These are phyloP conservation scores for Halcyon chelicuti DNA, from an alignment of 2,797 vertebrate genomes.

Conservation along the genomic window DNA sequence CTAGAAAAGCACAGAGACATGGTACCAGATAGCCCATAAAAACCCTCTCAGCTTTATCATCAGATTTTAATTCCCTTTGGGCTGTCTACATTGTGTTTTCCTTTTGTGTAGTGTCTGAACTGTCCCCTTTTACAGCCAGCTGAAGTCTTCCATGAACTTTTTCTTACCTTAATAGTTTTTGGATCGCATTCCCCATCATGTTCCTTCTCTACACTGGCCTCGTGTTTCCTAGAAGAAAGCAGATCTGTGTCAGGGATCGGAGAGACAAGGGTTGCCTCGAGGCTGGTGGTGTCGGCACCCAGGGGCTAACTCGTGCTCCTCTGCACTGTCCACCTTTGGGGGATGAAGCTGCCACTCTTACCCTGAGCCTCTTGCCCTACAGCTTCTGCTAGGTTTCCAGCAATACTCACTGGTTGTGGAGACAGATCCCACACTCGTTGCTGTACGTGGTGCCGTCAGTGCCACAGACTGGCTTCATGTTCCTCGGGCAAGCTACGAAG, in stretches of 20 bases:
- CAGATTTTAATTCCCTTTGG: neutral
- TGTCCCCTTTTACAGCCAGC: neutral
- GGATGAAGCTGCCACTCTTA: neutral
- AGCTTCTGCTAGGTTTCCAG: neutral
- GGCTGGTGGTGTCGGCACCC: fast-evolving
- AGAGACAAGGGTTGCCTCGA: fast-evolving
- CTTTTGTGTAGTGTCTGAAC: neutral
- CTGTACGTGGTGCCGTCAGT: neutral
- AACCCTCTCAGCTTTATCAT: neutral
- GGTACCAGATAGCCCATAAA: neutral
- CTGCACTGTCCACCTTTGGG: neutral
- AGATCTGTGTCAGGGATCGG: neutral
- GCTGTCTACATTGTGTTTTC: fast-evolving
- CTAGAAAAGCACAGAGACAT: neutral
- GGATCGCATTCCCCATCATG: conserved; percentile 15
- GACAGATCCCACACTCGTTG: conserved; percentile 49
- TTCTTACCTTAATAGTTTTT: neutral
- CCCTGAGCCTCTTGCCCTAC: neutral
- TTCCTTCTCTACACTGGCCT: neutral
- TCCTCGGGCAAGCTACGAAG: neutral
- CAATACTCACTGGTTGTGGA: neutral
- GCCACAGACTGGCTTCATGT: conserved; percentile 2
- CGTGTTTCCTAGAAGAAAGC: neutral
- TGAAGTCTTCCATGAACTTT: neutral
- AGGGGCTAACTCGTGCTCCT: neutral